A percentile compares a stretch with the other conserved stretches of the same genome.
phyloP scores from a whole-genome alignment of 2,113 vertebrate genomes.

The Saimiri boliviensis region DNA sequence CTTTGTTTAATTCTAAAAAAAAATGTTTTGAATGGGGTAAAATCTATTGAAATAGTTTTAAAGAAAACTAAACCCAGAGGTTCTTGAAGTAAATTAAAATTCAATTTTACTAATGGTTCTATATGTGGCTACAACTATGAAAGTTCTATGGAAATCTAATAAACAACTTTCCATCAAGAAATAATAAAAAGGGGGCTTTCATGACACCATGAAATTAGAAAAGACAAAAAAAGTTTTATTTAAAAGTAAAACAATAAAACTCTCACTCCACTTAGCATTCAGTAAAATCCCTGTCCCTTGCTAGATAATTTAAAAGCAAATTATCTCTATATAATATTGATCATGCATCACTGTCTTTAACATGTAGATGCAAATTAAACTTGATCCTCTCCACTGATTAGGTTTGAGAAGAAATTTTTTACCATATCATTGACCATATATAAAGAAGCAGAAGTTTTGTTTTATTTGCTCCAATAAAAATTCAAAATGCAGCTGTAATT shows the following conservation, averaged over 20 bases:
- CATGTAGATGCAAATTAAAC: neutral
- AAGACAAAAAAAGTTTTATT: neutral
- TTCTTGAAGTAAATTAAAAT: constrained; percentile 22
- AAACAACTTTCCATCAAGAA: neutral
- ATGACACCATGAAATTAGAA: neutral
- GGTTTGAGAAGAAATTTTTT: neutral
- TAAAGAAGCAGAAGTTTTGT: neutral
- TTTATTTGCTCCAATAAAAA: neutral
- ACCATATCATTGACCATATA: neutral
- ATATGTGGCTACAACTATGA: neutral
- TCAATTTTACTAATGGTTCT: neutral
- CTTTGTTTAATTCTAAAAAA: neutral
- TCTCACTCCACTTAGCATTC: neutral
- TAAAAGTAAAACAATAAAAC: neutral
- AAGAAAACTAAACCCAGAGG: neutral
- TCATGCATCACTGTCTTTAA: neutral
- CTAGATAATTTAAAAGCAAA: neutral
- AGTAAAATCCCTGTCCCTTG: neutral
- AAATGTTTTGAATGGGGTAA: neutral
- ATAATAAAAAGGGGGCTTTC: neutral
- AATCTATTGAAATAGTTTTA: neutral
- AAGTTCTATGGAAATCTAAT: neutral
- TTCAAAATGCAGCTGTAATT: neutral
- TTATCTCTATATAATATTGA: neutral
- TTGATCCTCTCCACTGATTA: neutral